Conservation (phyloP, 2,113 vertebrate species). For the Sinocyclocheilus maitianheensis region DNA sequence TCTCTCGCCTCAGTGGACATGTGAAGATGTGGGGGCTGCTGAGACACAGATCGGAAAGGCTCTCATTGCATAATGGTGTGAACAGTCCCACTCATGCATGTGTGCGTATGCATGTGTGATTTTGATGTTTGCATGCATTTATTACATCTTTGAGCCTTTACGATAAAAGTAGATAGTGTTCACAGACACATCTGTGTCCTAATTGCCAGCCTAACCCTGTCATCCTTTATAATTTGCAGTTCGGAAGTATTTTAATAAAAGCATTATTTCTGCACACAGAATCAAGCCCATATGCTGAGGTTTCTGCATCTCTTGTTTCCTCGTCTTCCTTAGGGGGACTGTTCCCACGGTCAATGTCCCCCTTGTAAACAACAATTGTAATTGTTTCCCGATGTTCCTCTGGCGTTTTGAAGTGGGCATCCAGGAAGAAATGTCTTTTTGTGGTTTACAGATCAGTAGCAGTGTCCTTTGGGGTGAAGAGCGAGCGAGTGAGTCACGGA, state of each 20-base stretch:
- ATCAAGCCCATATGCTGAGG: conserved; percentile 18
- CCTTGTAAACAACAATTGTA: conserved; percentile 51
- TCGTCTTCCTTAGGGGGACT: neutral
- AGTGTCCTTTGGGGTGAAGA: conserved; percentile 28
- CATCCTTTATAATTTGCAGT: neutral
- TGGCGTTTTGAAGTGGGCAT: conserved; percentile 37
- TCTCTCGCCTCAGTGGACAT: conserved; percentile 70
- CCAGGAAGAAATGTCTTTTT: conserved; percentile 49
- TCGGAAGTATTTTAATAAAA: neutral
- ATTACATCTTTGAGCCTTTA: neutral
- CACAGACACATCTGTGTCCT: conserved; percentile 11
- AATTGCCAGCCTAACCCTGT: conserved; percentile 10
- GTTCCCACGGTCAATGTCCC: conserved; percentile 44
- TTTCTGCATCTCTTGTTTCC: conserved; percentile 17
- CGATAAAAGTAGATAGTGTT: no score
- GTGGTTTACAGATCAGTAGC: conserved; percentile 47
- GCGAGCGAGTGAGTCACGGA: conserved; percentile 13
- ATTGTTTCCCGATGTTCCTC: conserved; percentile 58
- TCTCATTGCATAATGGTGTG: conserved; percentile 71
- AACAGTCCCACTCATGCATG: conserved; percentile 58
- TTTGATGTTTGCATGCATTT: conserved; percentile 38
- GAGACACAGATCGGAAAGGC: conserved; percentile 75
- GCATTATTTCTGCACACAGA: conserved; percentile 11
- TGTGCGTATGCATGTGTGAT: conserved; percentile 30
- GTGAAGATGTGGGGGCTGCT: conserved; percentile 69